Evolutionary conservation across 2,797 vertebrate species (phyloP).

Genomic region (Acanthopagrus latus): DNA sequence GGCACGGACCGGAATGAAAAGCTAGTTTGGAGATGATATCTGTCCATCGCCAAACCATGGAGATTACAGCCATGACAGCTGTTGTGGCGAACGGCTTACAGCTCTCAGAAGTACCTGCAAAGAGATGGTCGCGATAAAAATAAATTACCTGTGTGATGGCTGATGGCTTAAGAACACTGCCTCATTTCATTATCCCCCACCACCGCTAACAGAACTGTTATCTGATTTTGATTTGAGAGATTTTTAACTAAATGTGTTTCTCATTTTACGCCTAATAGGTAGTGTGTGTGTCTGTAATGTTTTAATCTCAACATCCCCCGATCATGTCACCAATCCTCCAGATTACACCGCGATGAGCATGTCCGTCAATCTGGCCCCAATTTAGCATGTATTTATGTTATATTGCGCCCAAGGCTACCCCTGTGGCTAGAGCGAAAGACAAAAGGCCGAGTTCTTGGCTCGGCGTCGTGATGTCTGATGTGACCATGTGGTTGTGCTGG

Average conservation of each 20-base stretch:
- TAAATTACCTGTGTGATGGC: conserved; percentile 85
- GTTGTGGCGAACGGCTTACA: conserved; percentile 81
- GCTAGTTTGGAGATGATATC: conserved; percentile 82
- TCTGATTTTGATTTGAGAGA: conserved; percentile 64
- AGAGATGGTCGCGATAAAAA: conserved; percentile 85
- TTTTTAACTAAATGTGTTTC: conserved; percentile 44
- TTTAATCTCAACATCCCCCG: conserved; percentile 10
- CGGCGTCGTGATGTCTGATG: conserved; percentile 42
- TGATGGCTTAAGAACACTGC: conserved; percentile 79
- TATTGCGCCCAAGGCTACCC: conserved; percentile 12
- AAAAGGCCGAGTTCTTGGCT: conserved; percentile 46
- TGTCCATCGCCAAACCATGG: conserved; percentile 75
- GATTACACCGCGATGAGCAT: not conserved
- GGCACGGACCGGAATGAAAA: conserved; percentile 64
- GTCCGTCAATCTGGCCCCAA: not conserved
- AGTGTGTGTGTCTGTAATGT: not conserved
- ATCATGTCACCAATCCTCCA: conserved; percentile 21
- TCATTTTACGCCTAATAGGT: conserved; percentile 39
- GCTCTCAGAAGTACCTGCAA: conserved; percentile 82
- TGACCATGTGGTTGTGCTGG: conserved; percentile 37
- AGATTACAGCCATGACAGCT: conserved; percentile 84
- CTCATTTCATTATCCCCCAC: conserved; percentile 62
- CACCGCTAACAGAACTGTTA: conserved; percentile 47
- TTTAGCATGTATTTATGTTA: conserved; percentile 14
- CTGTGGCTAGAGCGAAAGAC: conserved; percentile 34